A percentile compares a stretch with the other conserved stretches of the same genome.
phyloP scores from a whole-genome alignment of 2,888 invertebrate species.

The Lucinisca nassula region DNA sequence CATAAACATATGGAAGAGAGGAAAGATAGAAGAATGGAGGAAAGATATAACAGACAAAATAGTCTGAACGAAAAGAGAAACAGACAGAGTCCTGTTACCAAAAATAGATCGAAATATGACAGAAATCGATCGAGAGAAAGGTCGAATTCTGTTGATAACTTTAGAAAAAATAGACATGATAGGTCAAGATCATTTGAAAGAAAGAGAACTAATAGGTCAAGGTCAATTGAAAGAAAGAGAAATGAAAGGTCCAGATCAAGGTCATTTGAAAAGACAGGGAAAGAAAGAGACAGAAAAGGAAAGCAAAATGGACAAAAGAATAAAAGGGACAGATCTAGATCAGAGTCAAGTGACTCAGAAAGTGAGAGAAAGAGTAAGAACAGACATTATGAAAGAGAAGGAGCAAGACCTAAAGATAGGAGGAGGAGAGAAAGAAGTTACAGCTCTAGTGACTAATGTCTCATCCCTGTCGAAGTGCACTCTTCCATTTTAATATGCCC shows the following conservation, averaged over 20 bases:
- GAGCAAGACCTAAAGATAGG: neutral
- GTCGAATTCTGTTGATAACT: neutral
- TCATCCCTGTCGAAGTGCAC: too few relatives aligned
- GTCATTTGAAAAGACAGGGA: neutral
- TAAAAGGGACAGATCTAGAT: slow-evolving; percentile 4
- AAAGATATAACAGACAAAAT: neutral
- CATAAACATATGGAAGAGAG: neutral
- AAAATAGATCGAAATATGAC: neutral
- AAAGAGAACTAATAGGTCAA: slow-evolving; percentile 1
- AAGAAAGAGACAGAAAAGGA: neutral
- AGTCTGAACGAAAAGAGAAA: slow-evolving; percentile 2
- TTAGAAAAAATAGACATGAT: slow-evolving; percentile 21
- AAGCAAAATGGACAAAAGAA: neutral
- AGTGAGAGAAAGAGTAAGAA: neutral
- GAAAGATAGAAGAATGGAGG: neutral
- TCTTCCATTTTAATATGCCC: too few relatives aligned
- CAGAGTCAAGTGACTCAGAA: slow-evolving; percentile 20
- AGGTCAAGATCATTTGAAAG: slow-evolving; percentile 10
- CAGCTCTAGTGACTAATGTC: neutral
- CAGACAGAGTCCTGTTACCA: neutral
- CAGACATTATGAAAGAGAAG: neutral
- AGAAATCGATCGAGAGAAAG: slow-evolving; percentile 19
- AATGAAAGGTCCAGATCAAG: slow-evolving; percentile 6
- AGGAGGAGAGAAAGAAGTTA: neutral
- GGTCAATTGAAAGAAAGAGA: slow-evolving; percentile 17